These are phyloP conservation scores for Sinodicranocentrus sp. DNA, from an alignment of 2,888 invertebrate species.

Conservation along the genomic window DNA sequence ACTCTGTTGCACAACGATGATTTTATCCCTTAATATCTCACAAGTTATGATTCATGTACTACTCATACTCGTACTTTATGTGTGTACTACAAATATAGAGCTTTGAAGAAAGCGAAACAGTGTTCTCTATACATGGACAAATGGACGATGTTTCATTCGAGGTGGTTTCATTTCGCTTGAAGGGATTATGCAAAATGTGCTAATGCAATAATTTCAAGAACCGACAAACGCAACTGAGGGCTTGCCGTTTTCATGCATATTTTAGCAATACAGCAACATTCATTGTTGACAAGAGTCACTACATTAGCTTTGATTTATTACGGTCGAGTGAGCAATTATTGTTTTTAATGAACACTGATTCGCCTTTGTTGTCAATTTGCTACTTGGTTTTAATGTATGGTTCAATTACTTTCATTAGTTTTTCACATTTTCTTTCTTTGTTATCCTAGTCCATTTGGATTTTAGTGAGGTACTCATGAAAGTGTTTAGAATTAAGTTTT, in stretches of 20 bases:
- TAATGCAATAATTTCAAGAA: slow-evolving; percentile 21
- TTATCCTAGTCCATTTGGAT: too few species aligned
- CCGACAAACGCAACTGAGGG: slow-evolving; percentile 7
- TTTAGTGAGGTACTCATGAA: too few species aligned
- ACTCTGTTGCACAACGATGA: too few species aligned
- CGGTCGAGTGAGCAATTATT: slow-evolving; percentile 20
- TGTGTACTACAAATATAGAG: too few species aligned
- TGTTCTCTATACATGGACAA: neutral
- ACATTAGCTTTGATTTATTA: slow-evolving; percentile 49
- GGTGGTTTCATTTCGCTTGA: neutral
- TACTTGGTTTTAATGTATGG: neutral
- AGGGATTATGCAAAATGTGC: slow-evolving; percentile 5
- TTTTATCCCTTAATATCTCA: too few species aligned
- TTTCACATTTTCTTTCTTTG: too few species aligned
- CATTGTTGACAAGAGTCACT: slow-evolving; percentile 34
- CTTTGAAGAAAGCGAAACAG: too few species aligned
- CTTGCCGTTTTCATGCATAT: too few species aligned
- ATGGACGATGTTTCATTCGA: neutral
- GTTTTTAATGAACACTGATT: slow-evolving; percentile 42
- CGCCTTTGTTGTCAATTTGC: slow-evolving; percentile 7
- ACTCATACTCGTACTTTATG: too few species aligned
- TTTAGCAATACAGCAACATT: neutral
- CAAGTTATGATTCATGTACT: too few species aligned
- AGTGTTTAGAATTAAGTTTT: too few species aligned
- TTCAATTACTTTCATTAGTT: neutral